Base-by-base conservation (phyloP, 35 echinoderm and acorn worm genomes). In the Ophioderma brevispina region DNA sequence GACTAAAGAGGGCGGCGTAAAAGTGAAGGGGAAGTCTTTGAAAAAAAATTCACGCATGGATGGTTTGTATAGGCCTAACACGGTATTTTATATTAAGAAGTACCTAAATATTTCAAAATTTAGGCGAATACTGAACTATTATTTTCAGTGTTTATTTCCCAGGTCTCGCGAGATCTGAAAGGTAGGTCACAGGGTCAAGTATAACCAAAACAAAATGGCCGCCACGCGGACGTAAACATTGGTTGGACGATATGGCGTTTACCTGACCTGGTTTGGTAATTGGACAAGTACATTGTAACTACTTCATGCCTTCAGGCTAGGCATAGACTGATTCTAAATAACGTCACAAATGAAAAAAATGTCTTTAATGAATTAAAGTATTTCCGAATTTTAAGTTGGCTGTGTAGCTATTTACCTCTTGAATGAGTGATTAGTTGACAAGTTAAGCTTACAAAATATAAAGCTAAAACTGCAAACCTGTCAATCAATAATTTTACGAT, bases 131-230 rank as follows among this genome's bases (percentile, higher is more conserved):
- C n/a, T n/a, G n/a, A n/a, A n/a, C n/a, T n/a, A n/a, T n/a, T n/a
- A n/a, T n/a, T n/a, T n/a, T n/a, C n/a, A n/a, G n/a, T n/a, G n/a
- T n/a, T n/a, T n/a, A n/a, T n/a, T 46, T 46, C 5, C 17, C 41
- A 46, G 17, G 17, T 46, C 17, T 46, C 41, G 17, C 41, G 41
- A 46, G 41, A 46, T 8, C 96, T 90, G 92, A 90, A 39, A 94
- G 90, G 81, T 90, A 89, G 59, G 28, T 70, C 59, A 70, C 59
- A 70, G 59, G 59, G 59, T 70, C 59, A 70, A 18, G 59, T 18
- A 25, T 70, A 30, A 25, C 28, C 59, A 70, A n/a, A 46, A 46
- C 41, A 70, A 70, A 70, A 70, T 70, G 59, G 59, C 59, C 59
- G 59, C 59, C 59, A 25, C 3, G 2, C 5, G 10, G 59, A 25